Evolutionary conservation across 2,797 vertebrate species (phyloP).

Genomic region (Prionace glauca): DNA sequence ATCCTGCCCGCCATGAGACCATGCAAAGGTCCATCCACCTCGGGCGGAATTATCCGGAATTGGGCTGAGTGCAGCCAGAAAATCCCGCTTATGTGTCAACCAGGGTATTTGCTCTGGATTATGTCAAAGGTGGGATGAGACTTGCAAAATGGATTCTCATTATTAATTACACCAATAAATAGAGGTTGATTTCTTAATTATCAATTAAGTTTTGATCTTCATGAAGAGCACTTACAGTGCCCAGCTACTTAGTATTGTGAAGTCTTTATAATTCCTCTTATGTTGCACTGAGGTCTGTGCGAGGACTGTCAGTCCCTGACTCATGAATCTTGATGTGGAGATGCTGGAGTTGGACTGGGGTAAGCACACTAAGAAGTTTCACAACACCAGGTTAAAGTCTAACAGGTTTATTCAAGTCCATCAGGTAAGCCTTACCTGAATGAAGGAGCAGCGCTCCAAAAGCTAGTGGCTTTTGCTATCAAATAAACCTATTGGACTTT

Average conservation of each 20-base stretch:
- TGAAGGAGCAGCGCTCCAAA: no score
- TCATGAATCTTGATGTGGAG: background rate
- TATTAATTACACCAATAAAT: background rate
- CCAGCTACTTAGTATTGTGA: background rate
- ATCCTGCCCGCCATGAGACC: no score
- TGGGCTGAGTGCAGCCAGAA: no score
- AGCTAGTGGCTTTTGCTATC: no score
- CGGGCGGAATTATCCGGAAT: no score
- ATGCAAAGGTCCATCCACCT: no score
- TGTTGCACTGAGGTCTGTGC: background rate
- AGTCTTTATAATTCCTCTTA: background rate
- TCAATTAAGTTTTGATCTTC: background rate
- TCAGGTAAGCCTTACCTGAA: no score
- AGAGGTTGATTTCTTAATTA: background rate
- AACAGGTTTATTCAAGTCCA: no score
- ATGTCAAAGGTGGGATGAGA: background rate
- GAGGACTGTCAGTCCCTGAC: background rate
- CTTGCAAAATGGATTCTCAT: background rate
- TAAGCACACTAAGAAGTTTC: no score
- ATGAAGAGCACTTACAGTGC: background rate
- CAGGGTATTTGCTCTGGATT: background rate
- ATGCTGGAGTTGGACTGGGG: no score
- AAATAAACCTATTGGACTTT: no score
- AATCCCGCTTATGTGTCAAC: background rate
- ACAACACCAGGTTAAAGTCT: no score